Evolutionary conservation across 2,113 vertebrate species (phyloP), one percentile per base, ranked within the genome.

Genomic region (Stercorarius parasiticus): DNA sequence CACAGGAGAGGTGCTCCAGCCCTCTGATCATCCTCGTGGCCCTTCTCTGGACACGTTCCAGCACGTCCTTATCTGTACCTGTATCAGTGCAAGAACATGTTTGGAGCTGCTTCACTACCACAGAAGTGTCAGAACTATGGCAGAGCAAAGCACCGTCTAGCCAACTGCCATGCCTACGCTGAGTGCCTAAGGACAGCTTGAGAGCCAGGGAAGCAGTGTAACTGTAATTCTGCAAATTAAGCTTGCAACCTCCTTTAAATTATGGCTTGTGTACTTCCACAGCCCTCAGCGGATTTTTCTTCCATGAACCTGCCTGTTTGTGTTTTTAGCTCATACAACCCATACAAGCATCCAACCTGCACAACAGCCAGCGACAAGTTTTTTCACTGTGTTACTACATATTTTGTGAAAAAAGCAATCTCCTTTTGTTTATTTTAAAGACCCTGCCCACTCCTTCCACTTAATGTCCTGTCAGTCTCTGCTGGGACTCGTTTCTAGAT

Each of bases 161-260:
- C 13, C 19, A 38, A 3, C 12, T 8, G 4, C 14, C 19, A 11
- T 34, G 27, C 5, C n/a, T 1, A 1, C 22, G 7, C 6, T 29
- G 27, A 32, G 16, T 49, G 11, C 9, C 13, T 16, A 27, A 42
- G 34, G 30, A 47, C 26, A 32, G 21, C 42, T 12, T 13, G 30
- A 43, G 27, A 49, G 12, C 27, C 2, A 5, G 19, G 15, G 27
- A 56, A 87, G 16, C 14, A n/a, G 3, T 3, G 30, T 23, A 18
- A 25, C 3, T 32, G 11, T 18, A 64, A 64, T 26, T 32, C n/a
- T 16, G 4, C n/a, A 43, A 30, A 42, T 34, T 4, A 20, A 62
- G 15, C 15, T 49, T 27, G 7, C 21, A 76, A 27, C 19, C 36
- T 32, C 19, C 30, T 69, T 27, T 76, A 27, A 62, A 43, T 36